Percentiles rank a stretch among this genome's conserved stretches.
Evolutionary conservation across 2,113 vertebrate species (phyloP).

Genomic region (Chaetura pelagica): DNA sequence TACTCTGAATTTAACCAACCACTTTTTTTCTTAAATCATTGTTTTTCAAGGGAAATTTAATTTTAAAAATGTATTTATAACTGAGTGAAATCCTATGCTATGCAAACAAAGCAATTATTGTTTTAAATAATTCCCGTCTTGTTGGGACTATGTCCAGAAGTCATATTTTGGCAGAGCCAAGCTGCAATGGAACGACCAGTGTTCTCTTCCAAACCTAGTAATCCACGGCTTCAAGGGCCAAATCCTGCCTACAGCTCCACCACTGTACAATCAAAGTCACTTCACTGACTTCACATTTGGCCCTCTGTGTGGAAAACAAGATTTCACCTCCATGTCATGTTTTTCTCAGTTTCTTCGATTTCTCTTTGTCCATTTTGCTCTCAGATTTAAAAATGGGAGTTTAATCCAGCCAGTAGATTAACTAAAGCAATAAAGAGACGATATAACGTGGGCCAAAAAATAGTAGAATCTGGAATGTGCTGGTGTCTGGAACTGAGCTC

Average conservation of each 20-base stretch:
- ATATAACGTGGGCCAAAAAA: not conserved
- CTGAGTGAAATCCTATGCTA: conserved; percentile 30
- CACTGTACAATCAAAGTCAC: not conserved
- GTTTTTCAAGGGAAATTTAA: conserved; percentile 52
- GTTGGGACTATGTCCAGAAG: conserved; percentile 14
- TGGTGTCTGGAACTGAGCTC: not conserved
- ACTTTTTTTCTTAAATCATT: conserved; percentile 8
- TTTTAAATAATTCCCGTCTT: conserved; percentile 41
- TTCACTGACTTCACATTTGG: conserved; percentile 64
- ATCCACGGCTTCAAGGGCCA: not conserved
- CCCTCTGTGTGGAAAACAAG: conserved; percentile 51
- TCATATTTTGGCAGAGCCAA: conserved; percentile 41
- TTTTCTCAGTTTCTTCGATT: conserved; percentile 47
- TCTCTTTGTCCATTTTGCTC: conserved; percentile 39
- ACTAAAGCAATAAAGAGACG: not conserved
- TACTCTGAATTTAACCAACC: not conserved
- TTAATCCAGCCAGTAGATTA: conserved; percentile 1
- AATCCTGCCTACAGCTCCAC: conserved; percentile 20
- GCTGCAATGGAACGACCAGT: not conserved
- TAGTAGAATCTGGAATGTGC: conserved; percentile 12
- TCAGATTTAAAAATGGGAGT: conserved; percentile 14
- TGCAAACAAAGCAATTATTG: conserved; percentile 14
- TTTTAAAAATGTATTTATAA: conserved; percentile 46
- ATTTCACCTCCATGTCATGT: conserved; percentile 31
- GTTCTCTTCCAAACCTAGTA: conserved; percentile 31